phyloP scores from a whole-genome alignment of 2,113 vertebrate genomes.

The Amblyornis subalaris region DNA sequence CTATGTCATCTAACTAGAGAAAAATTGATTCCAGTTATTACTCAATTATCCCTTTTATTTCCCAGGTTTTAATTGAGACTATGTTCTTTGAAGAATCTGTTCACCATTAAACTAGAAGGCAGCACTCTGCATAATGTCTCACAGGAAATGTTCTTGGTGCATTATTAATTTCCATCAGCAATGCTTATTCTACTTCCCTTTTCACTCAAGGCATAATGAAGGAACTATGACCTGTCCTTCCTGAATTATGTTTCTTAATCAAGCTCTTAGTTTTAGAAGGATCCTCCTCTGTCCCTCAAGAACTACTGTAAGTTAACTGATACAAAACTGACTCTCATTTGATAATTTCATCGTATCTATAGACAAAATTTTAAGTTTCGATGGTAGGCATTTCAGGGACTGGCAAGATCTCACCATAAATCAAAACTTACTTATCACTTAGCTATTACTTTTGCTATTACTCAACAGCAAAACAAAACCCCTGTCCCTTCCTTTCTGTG shows the following conservation, averaged over 20 bases:
- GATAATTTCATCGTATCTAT: neutral
- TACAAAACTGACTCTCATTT: neutral
- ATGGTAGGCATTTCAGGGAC: neutral
- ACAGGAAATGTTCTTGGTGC: neutral
- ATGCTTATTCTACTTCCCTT: neutral
- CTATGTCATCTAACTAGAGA: neutral
- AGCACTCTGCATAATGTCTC: neutral
- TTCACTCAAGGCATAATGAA: neutral
- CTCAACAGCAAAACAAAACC: neutral
- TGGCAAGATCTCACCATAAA: neutral
- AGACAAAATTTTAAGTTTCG: neutral
- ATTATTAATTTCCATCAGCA: neutral
- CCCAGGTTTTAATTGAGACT: neutral
- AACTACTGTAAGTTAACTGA: neutral
- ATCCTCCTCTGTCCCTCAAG: neutral
- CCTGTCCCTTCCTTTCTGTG: neutral
- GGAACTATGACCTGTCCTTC: neutral
- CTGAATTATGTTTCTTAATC: neutral
- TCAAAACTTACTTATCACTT: neutral
- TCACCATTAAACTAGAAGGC: neutral
- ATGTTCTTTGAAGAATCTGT: neutral
- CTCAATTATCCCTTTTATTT: neutral
- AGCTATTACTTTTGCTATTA: neutral
- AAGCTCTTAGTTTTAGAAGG: neutral
- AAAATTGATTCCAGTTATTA: neutral